Base-by-base conservation (phyloP, 1,140 invertebrate species). In the Camponotus pennsylvanicus region DNA sequence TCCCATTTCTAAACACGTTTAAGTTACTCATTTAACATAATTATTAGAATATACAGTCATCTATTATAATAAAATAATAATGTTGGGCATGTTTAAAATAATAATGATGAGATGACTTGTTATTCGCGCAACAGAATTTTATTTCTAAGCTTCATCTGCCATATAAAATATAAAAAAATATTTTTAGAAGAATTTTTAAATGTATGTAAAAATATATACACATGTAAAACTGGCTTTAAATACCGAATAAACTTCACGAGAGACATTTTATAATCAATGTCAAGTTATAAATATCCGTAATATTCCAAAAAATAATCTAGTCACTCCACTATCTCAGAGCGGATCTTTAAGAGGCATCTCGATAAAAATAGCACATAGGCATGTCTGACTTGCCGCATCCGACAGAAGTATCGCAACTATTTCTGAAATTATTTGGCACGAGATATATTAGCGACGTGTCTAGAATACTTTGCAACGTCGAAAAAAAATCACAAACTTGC, bases 291-390 rank as follows among this genome's bases (percentile, higher is more conserved):
- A 75, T 83, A 73, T 27, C 59, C 11, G 9, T 42, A 11, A 83
- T 49, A 49, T 61, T 8, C 15, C 2, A 5, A 27, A 45, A 83
- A 73, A 21, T 21, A 61, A 73, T 32, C 27, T 34, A n/a, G 83
- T 45, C 75, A 7, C 55, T 49, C 64, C 37, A 40, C 42, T 73
- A 32, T 78, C 34, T 57, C 42, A n/a, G 18, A n/a, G 45, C 40
- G 5, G 55, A 9, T 66, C 27, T 64, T 34, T 7, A 45, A 66
- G 21, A 49, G 45, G 59, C 9, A 71, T 67, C 67, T 45, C 63
- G 88, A 61, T 86, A 21, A 75, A 86, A 89, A 89, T 71, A 89
- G 71, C 55, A 79, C 70, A 42, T 77, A 86, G 85, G 88, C 87
- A 59, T 86, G 77, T 89, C 86, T 57, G 45, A 61, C 21, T 15